These are phyloP conservation scores for Sarcophaga subvicina DNA, from an alignment of 2,888 invertebrate species.

Conservation along the genomic window DNA sequence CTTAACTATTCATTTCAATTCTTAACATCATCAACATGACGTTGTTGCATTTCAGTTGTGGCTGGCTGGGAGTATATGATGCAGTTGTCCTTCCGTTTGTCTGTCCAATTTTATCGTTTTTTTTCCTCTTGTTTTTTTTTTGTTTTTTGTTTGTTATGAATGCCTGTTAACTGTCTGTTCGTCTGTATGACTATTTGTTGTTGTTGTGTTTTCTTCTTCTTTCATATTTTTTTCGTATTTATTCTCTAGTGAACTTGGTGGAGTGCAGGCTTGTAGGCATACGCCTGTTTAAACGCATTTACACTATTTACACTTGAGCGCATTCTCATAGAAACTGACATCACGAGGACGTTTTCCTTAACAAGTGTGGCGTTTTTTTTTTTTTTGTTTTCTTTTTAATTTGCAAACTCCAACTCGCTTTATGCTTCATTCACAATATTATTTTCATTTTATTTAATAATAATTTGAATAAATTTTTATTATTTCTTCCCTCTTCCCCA, in stretches of 20 bases:
- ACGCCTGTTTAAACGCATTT: conserved; percentile 67
- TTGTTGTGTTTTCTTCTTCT: neutral
- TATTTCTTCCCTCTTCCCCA: too few species aligned
- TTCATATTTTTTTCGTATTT: conserved; percentile 26
- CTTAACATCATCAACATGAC: conserved; percentile 59
- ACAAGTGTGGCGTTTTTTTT: conserved; percentile 55
- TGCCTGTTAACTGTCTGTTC: neutral
- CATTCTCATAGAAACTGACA: conserved; percentile 67
- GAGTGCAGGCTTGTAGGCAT: conserved; percentile 65
- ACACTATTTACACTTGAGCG: conserved; percentile 65
- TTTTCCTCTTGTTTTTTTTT: too few species aligned
- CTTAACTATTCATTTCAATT: conserved; percentile 48
- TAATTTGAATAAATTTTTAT: too few species aligned
- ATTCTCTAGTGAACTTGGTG: conserved; percentile 55
- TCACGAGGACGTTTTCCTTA: conserved; percentile 67
- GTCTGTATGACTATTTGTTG: neutral
- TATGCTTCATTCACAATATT: conserved; percentile 60
- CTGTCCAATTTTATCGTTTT: conserved; percentile 23
- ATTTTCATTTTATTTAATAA: conserved; percentile 51
- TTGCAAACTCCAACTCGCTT: neutral
- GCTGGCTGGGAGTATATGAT: neutral
- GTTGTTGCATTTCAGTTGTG: conserved; percentile 50
- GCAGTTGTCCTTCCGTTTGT: conserved; percentile 61
- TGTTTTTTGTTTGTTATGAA: too few species aligned
- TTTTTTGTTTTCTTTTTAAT: neutral